Conservation (phyloP, 2,888 invertebrate species). For the Mythimna loreyi region DNA sequence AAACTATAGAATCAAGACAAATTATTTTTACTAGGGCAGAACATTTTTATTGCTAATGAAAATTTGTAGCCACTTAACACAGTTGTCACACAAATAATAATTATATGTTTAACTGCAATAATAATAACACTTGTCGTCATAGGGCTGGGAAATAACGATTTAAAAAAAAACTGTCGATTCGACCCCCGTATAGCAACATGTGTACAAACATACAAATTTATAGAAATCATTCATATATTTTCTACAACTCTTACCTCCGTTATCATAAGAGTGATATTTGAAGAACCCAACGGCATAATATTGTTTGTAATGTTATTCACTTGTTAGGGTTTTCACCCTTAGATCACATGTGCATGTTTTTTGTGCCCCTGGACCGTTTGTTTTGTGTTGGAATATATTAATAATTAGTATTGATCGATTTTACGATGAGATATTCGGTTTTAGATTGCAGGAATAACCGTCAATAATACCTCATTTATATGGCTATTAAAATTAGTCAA, state of each 20-base stretch:
- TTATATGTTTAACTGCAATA: slow-evolving; percentile 17
- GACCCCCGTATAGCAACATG: slow-evolving; percentile 84
- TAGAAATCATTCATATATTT: not conserved
- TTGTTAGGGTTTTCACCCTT: slow-evolving; percentile 86
- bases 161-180: slow-evolving; percentile 72
- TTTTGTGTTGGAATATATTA: slow-evolving; percentile 76
- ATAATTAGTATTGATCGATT: slow-evolving; percentile 72
- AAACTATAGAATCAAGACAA: not conserved
- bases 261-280: slow-evolving; percentile 63
- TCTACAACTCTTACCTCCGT: slow-evolving; percentile 43
- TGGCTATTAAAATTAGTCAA: no score
- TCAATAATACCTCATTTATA: not conserved
- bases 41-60: no score
- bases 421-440: slow-evolving; percentile 49
- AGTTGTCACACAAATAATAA: not conserved
- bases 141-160: slow-evolving; percentile 50
- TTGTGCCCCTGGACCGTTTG: slow-evolving; percentile 76
- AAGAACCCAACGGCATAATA: slow-evolving; percentile 21
- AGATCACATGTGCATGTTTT: slow-evolving; percentile 84
- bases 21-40: no score
- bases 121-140: slow-evolving; percentile 55
- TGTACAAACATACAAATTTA: slow-evolving; percentile 82
- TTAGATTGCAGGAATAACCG: slow-evolving; percentile 1
- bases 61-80: not conserved
- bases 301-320: slow-evolving; percentile 78